Conservation (phyloP, 2,113 vertebrate genomes). For the Sorex araneus region DNA sequence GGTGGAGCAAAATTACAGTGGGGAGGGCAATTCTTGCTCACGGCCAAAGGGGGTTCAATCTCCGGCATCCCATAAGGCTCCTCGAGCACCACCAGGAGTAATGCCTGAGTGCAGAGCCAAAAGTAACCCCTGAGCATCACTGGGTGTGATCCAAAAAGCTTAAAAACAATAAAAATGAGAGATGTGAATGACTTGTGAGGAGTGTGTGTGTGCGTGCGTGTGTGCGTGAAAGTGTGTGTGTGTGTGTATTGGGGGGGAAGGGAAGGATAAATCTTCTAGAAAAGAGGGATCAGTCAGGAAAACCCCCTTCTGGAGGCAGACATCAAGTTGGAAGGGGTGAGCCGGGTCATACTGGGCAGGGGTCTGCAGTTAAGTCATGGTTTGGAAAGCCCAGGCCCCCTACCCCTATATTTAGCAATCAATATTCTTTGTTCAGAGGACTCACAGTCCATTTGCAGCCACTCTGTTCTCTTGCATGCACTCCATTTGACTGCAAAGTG, state of each 20-base stretch:
- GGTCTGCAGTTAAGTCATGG: neutral
- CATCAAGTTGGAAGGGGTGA: neutral
- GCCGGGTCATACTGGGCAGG: neutral
- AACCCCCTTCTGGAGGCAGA: neutral
- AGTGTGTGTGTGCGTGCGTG: too few relatives aligned
- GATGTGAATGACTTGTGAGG: neutral
- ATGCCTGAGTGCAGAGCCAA: too few relatives aligned
- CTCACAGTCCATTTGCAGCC: neutral
- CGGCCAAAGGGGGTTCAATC: too few relatives aligned
- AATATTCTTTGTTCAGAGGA: constrained; percentile 19
- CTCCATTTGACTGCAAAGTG: constrained; percentile 62
- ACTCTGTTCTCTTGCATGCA: constrained; percentile 53
- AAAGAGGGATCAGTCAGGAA: neutral
- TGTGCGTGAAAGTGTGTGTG: too few relatives aligned
- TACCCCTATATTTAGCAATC: constrained; percentile 21
- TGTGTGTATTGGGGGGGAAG: too few relatives aligned
- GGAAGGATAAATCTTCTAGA: neutral
- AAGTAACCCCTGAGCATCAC: too few relatives aligned
- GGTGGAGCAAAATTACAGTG: neutral
- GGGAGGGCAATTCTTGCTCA: too few relatives aligned
- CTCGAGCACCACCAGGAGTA: too few relatives aligned
- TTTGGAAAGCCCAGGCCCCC: neutral
- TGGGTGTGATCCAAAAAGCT: too few relatives aligned
- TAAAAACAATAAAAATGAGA: neutral
- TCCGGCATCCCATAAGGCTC: too few relatives aligned